phyloP scores from a whole-genome alignment of 2,113 vertebrate genomes.

The Tetraodon nigroviridis region DNA sequence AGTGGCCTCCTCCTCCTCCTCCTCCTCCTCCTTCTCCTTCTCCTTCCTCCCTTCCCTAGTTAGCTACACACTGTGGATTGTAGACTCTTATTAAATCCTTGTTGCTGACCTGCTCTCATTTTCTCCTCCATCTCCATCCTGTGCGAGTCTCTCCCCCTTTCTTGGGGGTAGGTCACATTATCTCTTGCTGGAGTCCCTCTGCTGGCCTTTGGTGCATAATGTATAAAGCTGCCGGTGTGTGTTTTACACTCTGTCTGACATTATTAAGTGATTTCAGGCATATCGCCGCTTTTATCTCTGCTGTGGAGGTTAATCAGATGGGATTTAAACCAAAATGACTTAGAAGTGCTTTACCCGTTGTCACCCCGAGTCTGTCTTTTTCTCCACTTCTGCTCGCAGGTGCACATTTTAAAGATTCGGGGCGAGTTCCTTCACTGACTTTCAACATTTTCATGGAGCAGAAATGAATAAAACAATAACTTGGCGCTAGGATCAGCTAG shows the following conservation, averaged over 20 bases:
- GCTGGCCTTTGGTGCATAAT: slow-evolving; percentile 70
- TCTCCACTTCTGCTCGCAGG: slow-evolving; percentile 7
- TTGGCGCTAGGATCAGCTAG: not conserved
- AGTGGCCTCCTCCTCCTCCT: slow-evolving; percentile 30
- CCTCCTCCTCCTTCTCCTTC: slow-evolving; percentile 27
- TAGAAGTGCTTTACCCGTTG: slow-evolving; percentile 22
- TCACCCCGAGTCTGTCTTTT: slow-evolving; percentile 15
- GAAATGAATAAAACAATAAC: not conserved
- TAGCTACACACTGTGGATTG: slow-evolving; percentile 46
- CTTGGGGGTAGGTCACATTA: slow-evolving; percentile 64
- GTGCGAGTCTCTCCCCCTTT: not conserved
- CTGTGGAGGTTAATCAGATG: slow-evolving; percentile 65
- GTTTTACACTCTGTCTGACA: slow-evolving; percentile 70
- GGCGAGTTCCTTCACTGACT: no score
- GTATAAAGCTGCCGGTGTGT: slow-evolving; percentile 70
- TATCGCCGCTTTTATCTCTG: slow-evolving; percentile 70
- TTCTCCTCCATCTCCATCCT: slow-evolving; percentile 30
- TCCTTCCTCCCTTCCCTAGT: slow-evolving; percentile 34
- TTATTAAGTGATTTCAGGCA: slow-evolving; percentile 68
- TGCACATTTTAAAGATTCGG: slow-evolving; percentile 31
- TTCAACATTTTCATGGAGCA: slow-evolving; percentile 11
- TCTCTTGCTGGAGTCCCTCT: slow-evolving; percentile 68
- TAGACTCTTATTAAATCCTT: slow-evolving; percentile 65
- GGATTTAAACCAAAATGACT: slow-evolving; percentile 59
- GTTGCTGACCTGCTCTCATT: slow-evolving; percentile 53